Conservation (phyloP, 2,797 vertebrate genomes). For the Choloepus didactylus region DNA sequence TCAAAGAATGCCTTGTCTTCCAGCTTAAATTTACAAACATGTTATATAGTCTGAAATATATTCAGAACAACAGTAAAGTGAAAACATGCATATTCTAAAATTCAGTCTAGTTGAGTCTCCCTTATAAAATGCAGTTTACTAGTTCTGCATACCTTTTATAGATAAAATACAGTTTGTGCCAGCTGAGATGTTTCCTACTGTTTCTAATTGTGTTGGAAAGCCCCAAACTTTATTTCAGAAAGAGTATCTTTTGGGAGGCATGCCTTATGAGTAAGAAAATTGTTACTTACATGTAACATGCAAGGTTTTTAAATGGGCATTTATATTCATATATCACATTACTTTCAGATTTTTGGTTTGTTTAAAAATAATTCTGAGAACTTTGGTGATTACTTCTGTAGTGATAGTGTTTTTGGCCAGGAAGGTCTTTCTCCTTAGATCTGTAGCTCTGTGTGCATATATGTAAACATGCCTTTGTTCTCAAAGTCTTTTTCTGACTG, state of each 20-base stretch:
- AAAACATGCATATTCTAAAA: slow-evolving; percentile 14
- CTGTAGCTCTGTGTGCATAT: neutral
- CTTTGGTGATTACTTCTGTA: neutral
- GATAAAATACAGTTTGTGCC: neutral
- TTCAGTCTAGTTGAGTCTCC: neutral
- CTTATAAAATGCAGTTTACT: neutral
- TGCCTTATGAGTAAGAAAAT: neutral
- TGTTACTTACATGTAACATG: neutral
- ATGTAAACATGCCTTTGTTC: slow-evolving; percentile 73
- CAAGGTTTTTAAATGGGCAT: slow-evolving; percentile 22
- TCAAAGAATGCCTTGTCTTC: slow-evolving; percentile 30
- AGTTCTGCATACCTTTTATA: neutral
- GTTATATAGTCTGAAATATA: neutral
- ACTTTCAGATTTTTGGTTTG: slow-evolving; percentile 3
- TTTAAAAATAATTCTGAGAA: slow-evolving; percentile 48
- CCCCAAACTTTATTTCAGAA: slow-evolving; percentile 45
- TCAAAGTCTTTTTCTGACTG: slow-evolving; percentile 51
- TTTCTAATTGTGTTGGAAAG: slow-evolving; percentile 13
- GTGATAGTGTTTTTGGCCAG: neutral
- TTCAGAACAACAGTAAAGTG: slow-evolving; percentile 29
- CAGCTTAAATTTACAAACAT: neutral
- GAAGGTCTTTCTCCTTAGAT: neutral
- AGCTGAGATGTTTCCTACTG: neutral
- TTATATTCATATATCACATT: neutral
- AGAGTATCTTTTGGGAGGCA: neutral